Evolutionary conservation across 2,113 vertebrate genomes (phyloP), one percentile per base, ranked within the genome.

Genomic region (Myanophis thanlyinensis): DNA sequence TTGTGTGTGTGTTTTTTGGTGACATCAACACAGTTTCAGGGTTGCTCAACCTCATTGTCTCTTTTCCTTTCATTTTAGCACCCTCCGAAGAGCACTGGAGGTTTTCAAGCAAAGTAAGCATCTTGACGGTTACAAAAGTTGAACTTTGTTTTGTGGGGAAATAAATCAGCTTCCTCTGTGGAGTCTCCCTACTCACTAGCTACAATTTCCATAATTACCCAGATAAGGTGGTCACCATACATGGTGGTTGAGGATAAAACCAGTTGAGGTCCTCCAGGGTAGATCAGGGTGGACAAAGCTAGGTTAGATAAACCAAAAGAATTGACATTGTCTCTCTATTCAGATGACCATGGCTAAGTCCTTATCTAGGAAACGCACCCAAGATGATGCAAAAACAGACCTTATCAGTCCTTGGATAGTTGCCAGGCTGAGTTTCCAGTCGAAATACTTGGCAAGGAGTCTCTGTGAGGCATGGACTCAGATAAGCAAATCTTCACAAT

Each of bases 71-170:
- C 46, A 30, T 35, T 95, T 85, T 93, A 99, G 99, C 97, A 98
- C 98, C 0, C 95, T 99, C 96, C 99, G 99, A 97, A 97, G 98
- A 95, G 98, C 99, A 2, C 97, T 99, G 12, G 99, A 99, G 30
- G 94, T 98, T 94, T 99, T 99, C 93, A 99, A 99, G 96, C 97
- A 98, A 94, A 98, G 98, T 99, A 96, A 99, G 99, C 92, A 87
- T 88, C 80, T 84, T 23, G 48, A 18, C 6, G 22, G n/a, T 44
- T 27, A 27, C 2, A n/a, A 22, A 15, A 92, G 27, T 46, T 18
- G 18, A 51, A 3, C 47, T 53, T 3, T 4, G 3, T 73, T 30
- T 30, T 52, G 48, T 5, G 5, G 25, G 30, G 30, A 2, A n/a
- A 40, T 46, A 40, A 80, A 40, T 44, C 35, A 22, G 18, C 73